phyloP scores from a whole-genome alignment of 2,113 vertebrate species.

The Eublepharis macularius region DNA sequence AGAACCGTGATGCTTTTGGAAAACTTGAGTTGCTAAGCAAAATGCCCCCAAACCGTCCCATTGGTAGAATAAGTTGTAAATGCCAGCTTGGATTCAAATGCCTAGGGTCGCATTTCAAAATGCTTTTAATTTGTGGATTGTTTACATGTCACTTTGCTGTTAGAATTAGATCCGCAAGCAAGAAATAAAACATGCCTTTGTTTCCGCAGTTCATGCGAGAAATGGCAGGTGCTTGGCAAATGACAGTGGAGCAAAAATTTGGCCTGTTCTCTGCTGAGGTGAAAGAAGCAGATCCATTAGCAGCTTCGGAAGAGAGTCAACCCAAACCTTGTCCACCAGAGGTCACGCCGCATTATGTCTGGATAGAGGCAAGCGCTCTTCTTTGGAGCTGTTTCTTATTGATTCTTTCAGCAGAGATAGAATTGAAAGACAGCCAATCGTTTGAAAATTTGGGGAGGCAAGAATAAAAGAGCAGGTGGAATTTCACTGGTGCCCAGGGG shows the following conservation, averaged over 20 bases:
- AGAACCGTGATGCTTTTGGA: not conserved
- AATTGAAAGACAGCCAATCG: not conserved
- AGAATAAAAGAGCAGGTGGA: not conserved
- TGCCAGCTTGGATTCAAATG: too few relatives aligned
- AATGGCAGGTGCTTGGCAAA: slow-evolving; percentile 97
- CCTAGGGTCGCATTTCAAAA: not conserved
- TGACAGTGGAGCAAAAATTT: slow-evolving; percentile 93
- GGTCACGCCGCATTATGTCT: slow-evolving; percentile 92
- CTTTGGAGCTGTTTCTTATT: rapidly evolving
- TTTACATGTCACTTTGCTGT: not conserved
- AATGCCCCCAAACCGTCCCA: not conserved
- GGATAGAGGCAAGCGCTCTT: slow-evolving; percentile 87
- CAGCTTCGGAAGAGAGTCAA: slow-evolving; percentile 93
- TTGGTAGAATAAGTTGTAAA: not conserved
- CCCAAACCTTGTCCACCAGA: slow-evolving; percentile 89
- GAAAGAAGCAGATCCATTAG: slow-evolving; percentile 90
- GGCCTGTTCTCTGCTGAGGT: slow-evolving; percentile 89
- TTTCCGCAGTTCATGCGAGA: slow-evolving; percentile 91
- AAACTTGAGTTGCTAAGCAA: not conserved
- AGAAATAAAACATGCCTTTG: not conserved
- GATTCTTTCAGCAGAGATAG: rapidly evolving
- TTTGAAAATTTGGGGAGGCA: not conserved
- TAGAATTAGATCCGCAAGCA: not conserved
- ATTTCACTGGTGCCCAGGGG: not conserved
- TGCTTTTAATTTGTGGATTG: too few relatives aligned